Evolutionary conservation across 2,113 vertebrate genomes (phyloP).

Genomic region (Podarcis raffonei): DNA sequence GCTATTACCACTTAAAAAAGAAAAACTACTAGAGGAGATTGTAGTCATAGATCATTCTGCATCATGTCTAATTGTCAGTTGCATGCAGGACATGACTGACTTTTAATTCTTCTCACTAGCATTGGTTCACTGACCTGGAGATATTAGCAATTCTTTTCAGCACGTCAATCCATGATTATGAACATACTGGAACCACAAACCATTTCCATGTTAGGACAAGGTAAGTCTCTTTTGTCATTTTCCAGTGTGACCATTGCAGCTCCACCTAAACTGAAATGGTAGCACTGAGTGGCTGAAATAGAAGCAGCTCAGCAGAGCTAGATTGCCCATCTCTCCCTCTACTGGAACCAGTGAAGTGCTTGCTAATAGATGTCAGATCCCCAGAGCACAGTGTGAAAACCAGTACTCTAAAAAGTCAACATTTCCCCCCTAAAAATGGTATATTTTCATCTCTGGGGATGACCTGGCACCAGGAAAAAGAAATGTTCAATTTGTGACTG

Average conservation of each 20-base stretch:
- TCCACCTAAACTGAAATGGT: neutral
- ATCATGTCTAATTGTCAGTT: neutral
- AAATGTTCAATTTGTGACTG: neutral
- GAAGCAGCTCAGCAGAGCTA: neutral
- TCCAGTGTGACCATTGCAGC: neutral
- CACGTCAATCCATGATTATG: constrained; percentile 10
- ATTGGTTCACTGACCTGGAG: constrained; percentile 28
- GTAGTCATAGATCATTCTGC: neutral
- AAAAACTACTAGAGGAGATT: neutral
- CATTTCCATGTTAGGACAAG: constrained; percentile 22
- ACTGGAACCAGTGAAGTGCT: neutral
- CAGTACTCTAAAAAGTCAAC: neutral
- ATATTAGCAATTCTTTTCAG: constrained; percentile 27
- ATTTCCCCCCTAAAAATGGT: neutral
- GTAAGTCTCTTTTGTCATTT: neutral
- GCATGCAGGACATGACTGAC: neutral
- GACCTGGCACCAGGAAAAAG: neutral
- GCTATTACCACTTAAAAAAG: neutral
- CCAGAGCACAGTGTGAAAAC: neutral
- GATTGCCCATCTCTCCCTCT: neutral
- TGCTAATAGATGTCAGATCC: neutral
- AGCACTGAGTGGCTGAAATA: neutral
- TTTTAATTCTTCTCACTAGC: constrained; percentile 23
- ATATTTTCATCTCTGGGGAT: neutral
- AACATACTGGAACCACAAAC: constrained; percentile 20